phyloP scores from a whole-genome alignment of 2,888 invertebrate genomes.

The Caenorhabditis plicata region DNA sequence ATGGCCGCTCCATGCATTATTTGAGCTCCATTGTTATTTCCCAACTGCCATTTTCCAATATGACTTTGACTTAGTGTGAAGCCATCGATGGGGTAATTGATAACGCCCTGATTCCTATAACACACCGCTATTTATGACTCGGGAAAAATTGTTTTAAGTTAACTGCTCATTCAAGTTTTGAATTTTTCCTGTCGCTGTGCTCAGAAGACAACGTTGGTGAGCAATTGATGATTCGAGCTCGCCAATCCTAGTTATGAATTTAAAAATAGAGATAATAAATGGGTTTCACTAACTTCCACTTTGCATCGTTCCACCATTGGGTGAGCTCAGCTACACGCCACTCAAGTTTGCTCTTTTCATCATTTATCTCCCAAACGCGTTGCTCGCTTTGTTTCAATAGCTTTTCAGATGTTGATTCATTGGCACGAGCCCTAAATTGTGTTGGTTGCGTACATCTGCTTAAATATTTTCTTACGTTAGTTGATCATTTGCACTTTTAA shows the following conservation, averaged over 20 bases:
- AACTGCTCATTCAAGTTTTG: slow-evolving; percentile 43
- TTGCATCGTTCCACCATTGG: slow-evolving; percentile 56
- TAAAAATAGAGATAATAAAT: too few relatives aligned
- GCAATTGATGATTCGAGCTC: slow-evolving; percentile 51
- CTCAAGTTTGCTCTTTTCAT: slow-evolving; percentile 51
- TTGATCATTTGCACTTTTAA: slow-evolving; percentile 41
- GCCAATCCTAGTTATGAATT: slow-evolving; percentile 38
- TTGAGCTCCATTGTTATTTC: slow-evolving; percentile 15
- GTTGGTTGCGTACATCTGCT: neutral
- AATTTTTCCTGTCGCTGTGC: slow-evolving; percentile 42
- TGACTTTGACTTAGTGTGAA: slow-evolving; percentile 28
- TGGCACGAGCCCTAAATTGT: slow-evolving; percentile 26
- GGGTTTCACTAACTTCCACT: slow-evolving; percentile 52
- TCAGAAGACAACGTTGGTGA: slow-evolving; percentile 47
- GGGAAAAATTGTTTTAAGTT: neutral
- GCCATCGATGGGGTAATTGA: slow-evolving; percentile 24
- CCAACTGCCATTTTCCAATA: slow-evolving; percentile 24
- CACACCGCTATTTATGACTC: neutral
- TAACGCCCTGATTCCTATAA: slow-evolving; percentile 20
- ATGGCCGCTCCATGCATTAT: slow-evolving; percentile 14
- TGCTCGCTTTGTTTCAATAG: slow-evolving; percentile 41
- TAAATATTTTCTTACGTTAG: slow-evolving; percentile 24
- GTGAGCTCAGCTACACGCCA: slow-evolving; percentile 51
- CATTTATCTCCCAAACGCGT: slow-evolving; percentile 39
- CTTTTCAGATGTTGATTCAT: slow-evolving; percentile 26